phyloP scores from a whole-genome alignment of 1,140 invertebrate genomes.

The Samia ricini region DNA sequence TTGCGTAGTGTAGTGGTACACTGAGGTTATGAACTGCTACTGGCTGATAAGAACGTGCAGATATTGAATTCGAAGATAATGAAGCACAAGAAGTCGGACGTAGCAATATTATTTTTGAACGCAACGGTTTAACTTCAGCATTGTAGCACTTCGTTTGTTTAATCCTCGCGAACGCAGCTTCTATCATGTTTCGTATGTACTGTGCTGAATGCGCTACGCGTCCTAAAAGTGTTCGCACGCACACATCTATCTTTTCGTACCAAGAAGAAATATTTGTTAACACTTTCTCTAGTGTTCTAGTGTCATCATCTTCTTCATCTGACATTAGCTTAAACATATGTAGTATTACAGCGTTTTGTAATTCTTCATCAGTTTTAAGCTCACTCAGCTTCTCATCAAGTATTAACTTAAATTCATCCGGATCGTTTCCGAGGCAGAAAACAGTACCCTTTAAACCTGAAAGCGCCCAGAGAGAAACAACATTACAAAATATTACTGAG shows the following conservation, averaged over 20 bases:
- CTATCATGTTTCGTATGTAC: slow-evolving; percentile 26
- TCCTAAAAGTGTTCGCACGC: slow-evolving; percentile 25
- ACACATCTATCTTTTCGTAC: slow-evolving; percentile 30
- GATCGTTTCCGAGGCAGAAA: slow-evolving; percentile 37
- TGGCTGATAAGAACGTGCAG: background rate
- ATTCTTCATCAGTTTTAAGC: slow-evolving; percentile 25
- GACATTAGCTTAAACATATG: slow-evolving; percentile 35
- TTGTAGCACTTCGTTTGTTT: slow-evolving; percentile 22
- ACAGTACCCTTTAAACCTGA: slow-evolving; percentile 42
- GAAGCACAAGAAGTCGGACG: background rate
- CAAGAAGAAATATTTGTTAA: slow-evolving; percentile 17
- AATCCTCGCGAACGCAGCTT: slow-evolving; percentile 31
- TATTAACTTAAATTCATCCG: slow-evolving; percentile 24
- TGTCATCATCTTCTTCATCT: background rate
- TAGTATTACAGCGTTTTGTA: slow-evolving; percentile 29
- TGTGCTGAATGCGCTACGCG: slow-evolving; percentile 31
- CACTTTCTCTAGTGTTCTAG: slow-evolving; percentile 7
- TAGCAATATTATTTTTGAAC: slow-evolving; percentile 36
- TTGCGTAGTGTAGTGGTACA: slow-evolving; percentile 29
- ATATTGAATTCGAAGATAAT: background rate
- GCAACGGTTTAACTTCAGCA: slow-evolving; percentile 21
- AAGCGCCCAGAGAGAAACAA: background rate
- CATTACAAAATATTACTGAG: background rate
- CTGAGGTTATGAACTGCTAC: slow-evolving; percentile 33
- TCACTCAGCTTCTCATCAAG: slow-evolving; percentile 23